Evolutionary conservation across 2,888 invertebrate species (phyloP).

Genomic region (Acleris holmiana): DNA sequence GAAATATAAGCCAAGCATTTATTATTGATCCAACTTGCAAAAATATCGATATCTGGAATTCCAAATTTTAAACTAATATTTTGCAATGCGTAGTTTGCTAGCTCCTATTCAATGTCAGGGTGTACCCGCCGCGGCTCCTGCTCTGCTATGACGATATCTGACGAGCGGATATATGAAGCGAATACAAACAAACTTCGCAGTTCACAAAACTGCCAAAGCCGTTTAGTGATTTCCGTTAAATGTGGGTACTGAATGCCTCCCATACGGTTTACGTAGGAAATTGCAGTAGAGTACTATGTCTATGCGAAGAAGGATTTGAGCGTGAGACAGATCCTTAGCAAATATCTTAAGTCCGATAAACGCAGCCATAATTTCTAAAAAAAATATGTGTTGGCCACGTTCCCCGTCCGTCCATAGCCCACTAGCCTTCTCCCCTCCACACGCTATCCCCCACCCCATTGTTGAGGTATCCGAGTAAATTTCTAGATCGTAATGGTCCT

Average conservation of each 20-base stretch:
- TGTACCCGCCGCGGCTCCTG: constrained; percentile 1
- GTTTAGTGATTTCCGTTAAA: constrained; percentile 6
- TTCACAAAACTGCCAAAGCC: constrained; percentile 3
- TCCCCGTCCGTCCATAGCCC: not conserved
- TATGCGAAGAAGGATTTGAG: constrained; percentile 13
- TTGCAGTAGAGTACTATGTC: constrained; percentile 18
- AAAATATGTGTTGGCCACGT: constrained; percentile 13
- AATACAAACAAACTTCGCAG: not conserved
- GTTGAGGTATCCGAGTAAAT: constrained; percentile 11
- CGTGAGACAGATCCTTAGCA: constrained; percentile 4
- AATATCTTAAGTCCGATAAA: constrained; percentile 16
- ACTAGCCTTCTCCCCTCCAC: not conserved
- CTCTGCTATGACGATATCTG: constrained; percentile 3
- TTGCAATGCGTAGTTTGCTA: not conserved
- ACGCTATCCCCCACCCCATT: constrained; percentile 1
- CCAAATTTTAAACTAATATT: not conserved
- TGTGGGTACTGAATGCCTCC: constrained; percentile 21
- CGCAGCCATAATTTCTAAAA: constrained; percentile 7
- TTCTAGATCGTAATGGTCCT: constrained; percentile 1
- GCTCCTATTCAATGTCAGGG: constrained; percentile 8
- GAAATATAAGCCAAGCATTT: constrained; percentile 10
- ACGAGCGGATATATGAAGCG: constrained; percentile 3
- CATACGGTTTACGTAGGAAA: constrained; percentile 18
- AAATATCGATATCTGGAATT: not conserved
- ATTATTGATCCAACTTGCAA: constrained; percentile 22